These are phyloP conservation scores for Eciton burchellii DNA, from an alignment of 1,140 invertebrate genomes.

Conservation along the genomic window DNA sequence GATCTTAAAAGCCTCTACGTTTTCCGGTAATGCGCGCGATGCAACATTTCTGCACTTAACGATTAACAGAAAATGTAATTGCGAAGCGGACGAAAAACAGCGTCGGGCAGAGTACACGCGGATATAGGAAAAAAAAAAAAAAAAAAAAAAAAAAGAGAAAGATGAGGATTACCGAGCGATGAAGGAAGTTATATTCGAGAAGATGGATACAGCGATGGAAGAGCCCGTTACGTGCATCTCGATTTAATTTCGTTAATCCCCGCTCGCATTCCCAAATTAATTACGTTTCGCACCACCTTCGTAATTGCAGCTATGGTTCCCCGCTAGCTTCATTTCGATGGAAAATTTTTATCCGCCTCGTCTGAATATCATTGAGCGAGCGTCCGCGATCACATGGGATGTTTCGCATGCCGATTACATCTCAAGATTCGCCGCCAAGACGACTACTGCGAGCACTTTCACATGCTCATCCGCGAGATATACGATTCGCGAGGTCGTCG, in stretches of 20 bases:
- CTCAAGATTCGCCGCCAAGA: conserved; percentile 17
- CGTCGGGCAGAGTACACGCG: too few relatives aligned
- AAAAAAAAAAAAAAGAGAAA: conserved; percentile 17
- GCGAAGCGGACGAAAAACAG: conserved; percentile 8
- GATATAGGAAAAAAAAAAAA: not conserved
- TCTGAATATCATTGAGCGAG: not conserved
- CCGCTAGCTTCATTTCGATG: not conserved
- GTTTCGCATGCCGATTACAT: not conserved
- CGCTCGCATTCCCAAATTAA: conserved; percentile 64
- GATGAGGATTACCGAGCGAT: conserved; percentile 10
- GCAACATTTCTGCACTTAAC: conserved; percentile 16
- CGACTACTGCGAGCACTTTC: not conserved
- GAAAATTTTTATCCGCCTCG: not conserved
- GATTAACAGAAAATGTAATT: conserved; percentile 55
- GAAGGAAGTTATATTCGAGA: not conserved
- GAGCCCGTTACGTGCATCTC: conserved; percentile 20
- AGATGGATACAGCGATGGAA: not conserved
- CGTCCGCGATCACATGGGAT: not conserved
- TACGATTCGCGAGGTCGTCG: not conserved
- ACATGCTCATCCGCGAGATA: not conserved
- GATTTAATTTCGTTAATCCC: conserved; percentile 68
- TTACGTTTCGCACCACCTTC: conserved; percentile 62
- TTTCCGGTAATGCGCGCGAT: not conserved
- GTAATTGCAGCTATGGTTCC: conserved; percentile 44
- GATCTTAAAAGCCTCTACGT: conserved; percentile 36